Evolutionary conservation across 2,797 vertebrate species (phyloP), one percentile per base, ranked within the genome.

Genomic region (Ptychadena robeensis): DNA sequence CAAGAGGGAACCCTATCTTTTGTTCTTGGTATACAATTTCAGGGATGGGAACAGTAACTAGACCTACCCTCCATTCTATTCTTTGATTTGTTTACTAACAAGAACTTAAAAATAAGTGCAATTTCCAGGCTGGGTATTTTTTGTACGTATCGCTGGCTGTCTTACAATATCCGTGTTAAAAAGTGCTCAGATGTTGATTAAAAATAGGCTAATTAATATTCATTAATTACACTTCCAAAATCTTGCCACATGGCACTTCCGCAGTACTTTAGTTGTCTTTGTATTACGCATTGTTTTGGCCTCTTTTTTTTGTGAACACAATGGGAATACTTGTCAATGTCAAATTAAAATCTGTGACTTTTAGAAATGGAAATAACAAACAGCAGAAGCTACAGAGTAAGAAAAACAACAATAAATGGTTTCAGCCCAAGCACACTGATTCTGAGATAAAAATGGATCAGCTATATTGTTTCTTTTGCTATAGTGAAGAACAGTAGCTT

Each of bases 251-350:
- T 75, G 59, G 59, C 73, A 37, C 73, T 35, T 75, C 34, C 27
- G 57, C 73, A 30, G n/a, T 40, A 75, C 28, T 57, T 64, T 27
- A 75, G 35, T 64, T 12, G 14, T 75, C 73, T 63, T 64, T 75
- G 53, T 61, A 75, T 75, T 75, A 35, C 35, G 53, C 34, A 30
- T 75, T 75, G 44, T 75, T n/a, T 61, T 75, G 73, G 59, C 32
- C 34, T 75, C 59, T 18, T 44, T 64, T 38, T 53, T 37, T 75
- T 75, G 25, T 11, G 73, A 64, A 40, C 57, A 37, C 59, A 53
- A 53, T 75, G 73, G 73, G 73, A 75, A 75, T 75, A 75, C 73
- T 64, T 64, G 72, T 75, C 57, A 75, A 53, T 53, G 44, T 53
- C 44, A 53, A 22, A 53, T 22, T 53, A n/a, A 53, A 53, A 53